Conservation (phyloP, 2,113 vertebrate species). For the Hymenochirus boettgeri region DNA sequence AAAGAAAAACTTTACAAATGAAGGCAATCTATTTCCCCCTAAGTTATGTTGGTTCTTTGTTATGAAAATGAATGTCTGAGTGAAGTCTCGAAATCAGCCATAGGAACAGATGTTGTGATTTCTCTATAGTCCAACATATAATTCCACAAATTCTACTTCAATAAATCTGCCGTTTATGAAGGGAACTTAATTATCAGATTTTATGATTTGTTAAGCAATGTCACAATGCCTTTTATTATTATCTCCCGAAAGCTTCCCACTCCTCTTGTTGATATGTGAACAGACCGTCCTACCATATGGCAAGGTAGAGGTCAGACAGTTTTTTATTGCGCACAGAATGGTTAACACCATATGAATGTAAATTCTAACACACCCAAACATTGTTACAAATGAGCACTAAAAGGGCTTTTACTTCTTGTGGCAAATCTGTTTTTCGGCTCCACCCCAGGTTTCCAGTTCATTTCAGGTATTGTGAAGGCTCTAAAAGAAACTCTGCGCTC, state of each 20-base stretch:
- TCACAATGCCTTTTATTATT: slow-evolving; percentile 17
- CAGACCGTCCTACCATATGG: slow-evolving; percentile 80
- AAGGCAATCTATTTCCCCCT: no score
- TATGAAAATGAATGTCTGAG: neutral
- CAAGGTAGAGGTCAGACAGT: slow-evolving; percentile 89
- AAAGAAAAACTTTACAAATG: no score
- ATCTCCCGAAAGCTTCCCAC: slow-evolving; percentile 33
- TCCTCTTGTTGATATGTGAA: slow-evolving; percentile 46
- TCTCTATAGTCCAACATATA: slow-evolving; percentile 7
- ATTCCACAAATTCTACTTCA: slow-evolving; percentile 14
- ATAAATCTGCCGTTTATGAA: slow-evolving; percentile 1
- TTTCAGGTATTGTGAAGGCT: slow-evolving; percentile 77
- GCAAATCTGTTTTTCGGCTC: slow-evolving; percentile 71
- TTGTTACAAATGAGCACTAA: slow-evolving; percentile 73
- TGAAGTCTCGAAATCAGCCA: neutral
- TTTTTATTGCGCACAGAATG: slow-evolving; percentile 74
- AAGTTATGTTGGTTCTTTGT: neutral
- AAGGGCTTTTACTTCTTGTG: slow-evolving; percentile 53
- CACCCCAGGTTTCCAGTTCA: slow-evolving; percentile 77
- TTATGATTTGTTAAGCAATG: slow-evolving; percentile 22
- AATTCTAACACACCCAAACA: slow-evolving; percentile 84
- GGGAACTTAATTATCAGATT: slow-evolving; percentile 8
- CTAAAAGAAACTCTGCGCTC: slow-evolving; percentile 67
- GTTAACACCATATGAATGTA: slow-evolving; percentile 90
- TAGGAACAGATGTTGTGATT: slow-evolving; percentile 28